Evolutionary conservation across 2,888 invertebrate species (phyloP).

Genomic region (Adelognathus sp.): DNA sequence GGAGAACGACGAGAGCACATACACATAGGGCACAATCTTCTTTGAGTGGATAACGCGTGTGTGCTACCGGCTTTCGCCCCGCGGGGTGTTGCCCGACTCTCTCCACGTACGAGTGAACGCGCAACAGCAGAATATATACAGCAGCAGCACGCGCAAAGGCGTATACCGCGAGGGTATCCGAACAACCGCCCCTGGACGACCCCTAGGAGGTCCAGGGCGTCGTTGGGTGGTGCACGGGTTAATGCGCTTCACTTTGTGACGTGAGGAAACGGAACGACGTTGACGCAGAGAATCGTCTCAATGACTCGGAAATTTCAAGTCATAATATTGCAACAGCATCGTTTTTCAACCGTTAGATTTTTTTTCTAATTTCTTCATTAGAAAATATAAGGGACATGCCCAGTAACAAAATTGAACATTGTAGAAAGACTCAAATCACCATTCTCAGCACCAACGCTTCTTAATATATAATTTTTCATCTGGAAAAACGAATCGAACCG

Average conservation of each 20-base stretch:
- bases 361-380: no score
- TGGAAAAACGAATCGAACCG: no score
- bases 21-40: conserved; percentile 63
- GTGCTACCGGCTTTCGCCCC: conserved; percentile 57
- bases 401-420: no score
- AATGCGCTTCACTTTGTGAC: conserved; percentile 48
- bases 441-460: no score
- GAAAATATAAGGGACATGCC: no score
- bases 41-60: conserved; percentile 65
- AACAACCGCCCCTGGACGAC: conserved; percentile 79
- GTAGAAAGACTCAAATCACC: no score
- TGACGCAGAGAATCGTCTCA: conserved; percentile 1
- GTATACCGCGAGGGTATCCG: conserved; percentile 63
- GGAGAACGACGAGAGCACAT: conserved; percentile 34
- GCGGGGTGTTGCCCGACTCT: conserved; percentile 58
- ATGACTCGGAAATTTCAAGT: not conserved
- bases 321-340: not conserved
- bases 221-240: conserved; percentile 76
- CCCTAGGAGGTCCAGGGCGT: conserved; percentile 80
- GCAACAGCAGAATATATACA: conserved; percentile 12
- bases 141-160: conserved; percentile 77
- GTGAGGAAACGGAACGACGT: conserved; percentile 32
- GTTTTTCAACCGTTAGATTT: no score
- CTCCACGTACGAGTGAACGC: conserved; percentile 26
- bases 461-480: no score